phyloP scores from a whole-genome alignment of 2,113 vertebrate species.

The Orientallactaga bullata region DNA sequence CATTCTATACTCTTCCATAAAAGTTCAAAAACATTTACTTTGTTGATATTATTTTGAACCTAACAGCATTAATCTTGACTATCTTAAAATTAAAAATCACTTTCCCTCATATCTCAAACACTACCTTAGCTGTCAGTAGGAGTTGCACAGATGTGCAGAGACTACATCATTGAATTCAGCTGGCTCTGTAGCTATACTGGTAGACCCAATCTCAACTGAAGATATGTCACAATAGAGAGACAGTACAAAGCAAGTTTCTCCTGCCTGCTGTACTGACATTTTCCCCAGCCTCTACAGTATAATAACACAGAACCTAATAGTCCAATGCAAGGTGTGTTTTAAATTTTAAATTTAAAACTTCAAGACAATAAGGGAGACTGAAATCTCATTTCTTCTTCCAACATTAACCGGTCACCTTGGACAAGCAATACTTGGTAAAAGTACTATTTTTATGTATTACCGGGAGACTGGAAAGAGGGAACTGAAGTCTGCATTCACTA shows the following conservation, averaged over 20 bases:
- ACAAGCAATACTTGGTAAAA: not conserved
- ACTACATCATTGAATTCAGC: not conserved
- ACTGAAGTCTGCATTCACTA: constrained; percentile 21
- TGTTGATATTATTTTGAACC: not conserved
- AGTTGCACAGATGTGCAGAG: not conserved
- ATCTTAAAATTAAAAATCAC: constrained; percentile 32
- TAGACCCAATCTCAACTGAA: constrained; percentile 18
- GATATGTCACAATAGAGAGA: not conserved
- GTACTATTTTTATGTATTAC: not conserved
- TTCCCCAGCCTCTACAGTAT: not conserved
- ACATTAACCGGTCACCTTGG: constrained; percentile 20
- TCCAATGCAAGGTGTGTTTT: not conserved
- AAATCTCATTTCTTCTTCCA: constrained; percentile 20
- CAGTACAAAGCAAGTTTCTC: not conserved
- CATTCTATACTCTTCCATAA: not conserved
- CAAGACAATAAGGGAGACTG: constrained; percentile 1
- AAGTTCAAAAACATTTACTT: not conserved
- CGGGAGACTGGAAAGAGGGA: not conserved
- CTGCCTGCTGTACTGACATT: not conserved
- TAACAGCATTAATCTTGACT: constrained; percentile 1
- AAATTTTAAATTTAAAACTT: not conserved
- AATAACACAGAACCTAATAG: not conserved
- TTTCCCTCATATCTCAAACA: constrained; percentile 23
- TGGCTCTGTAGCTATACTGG: not conserved
- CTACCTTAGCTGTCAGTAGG: not conserved